phyloP scores from a whole-genome alignment of 2,888 invertebrate genomes.

The Thumatha senex region DNA sequence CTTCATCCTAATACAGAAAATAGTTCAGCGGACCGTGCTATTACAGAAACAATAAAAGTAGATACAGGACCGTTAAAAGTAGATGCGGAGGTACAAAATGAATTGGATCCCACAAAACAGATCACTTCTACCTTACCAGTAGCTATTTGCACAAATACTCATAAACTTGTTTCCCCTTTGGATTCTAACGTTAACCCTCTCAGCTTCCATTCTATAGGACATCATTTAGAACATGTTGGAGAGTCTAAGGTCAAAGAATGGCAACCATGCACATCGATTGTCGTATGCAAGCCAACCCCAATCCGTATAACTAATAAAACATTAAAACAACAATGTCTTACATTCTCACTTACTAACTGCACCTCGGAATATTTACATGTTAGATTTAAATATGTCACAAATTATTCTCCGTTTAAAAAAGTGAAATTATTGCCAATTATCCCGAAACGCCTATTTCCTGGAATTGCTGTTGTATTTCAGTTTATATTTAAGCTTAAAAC shows the following conservation, averaged over 20 bases:
- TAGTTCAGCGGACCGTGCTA: slow-evolving; percentile 19
- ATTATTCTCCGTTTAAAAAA: slow-evolving; percentile 44
- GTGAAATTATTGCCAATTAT: slow-evolving; percentile 49
- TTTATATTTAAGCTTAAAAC: slow-evolving; percentile 51
- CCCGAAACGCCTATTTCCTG: slow-evolving; percentile 57
- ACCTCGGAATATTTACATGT: slow-evolving; percentile 48
- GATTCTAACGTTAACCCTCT: slow-evolving; percentile 38
- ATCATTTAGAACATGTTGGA: slow-evolving; percentile 3
- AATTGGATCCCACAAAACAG: background rate
- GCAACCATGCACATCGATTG: slow-evolving; percentile 35
- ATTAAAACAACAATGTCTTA: slow-evolving; percentile 45
- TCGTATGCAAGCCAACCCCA: slow-evolving; percentile 47
- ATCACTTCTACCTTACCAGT: slow-evolving; percentile 36
- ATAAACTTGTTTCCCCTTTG: slow-evolving; percentile 53
- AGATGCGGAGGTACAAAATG: slow-evolving; percentile 19
- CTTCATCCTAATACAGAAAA: slow-evolving; percentile 61
- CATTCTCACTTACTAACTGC: slow-evolving; percentile 58
- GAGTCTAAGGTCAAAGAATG: slow-evolving; percentile 32
- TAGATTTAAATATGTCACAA: slow-evolving; percentile 53
- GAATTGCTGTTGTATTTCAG: slow-evolving; percentile 50
- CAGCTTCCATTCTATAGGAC: slow-evolving; percentile 21
- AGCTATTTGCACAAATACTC: slow-evolving; percentile 51
- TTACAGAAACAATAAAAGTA: slow-evolving; percentile 12
- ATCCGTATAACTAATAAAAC: slow-evolving; percentile 43
- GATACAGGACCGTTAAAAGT: slow-evolving; percentile 24